Percentiles rank a stretch among this genome's conserved stretches.
Conservation (phyloP, 1,140 invertebrate genomes). For the Lepidurus packardi region DNA sequence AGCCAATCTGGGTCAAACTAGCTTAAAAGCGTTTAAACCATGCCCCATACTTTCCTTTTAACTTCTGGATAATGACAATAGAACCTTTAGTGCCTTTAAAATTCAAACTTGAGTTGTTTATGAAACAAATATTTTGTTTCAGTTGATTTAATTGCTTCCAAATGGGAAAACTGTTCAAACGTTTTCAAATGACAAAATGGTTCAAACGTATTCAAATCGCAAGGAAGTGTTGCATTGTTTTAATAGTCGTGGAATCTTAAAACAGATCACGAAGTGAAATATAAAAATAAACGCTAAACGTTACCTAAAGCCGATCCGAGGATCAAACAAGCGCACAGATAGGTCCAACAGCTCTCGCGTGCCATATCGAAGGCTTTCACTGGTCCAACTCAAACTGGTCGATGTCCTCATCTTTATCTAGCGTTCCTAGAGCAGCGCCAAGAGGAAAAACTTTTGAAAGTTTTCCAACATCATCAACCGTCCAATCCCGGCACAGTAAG, state of each 20-base stretch:
- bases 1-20: too few relatives aligned
- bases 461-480: background rate
- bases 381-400: background rate
- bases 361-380: constrained; percentile 18
- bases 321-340: background rate
- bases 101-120: too few relatives aligned
- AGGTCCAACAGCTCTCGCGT: background rate
- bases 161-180: too few relatives aligned
- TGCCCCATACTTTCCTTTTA: too few relatives aligned
- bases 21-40: too few relatives aligned
- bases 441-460: constrained; percentile 15
- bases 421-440: background rate
- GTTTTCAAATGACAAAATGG: background rate
- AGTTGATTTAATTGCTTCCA: too few relatives aligned
- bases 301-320: background rate
- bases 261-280: background rate
- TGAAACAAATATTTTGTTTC: too few relatives aligned
- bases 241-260: background rate
- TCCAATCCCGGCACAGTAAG: background rate
- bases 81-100: background rate
- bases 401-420: constrained; percentile 12
- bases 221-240: background rate
- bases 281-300: background rate
- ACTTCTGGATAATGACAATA: background rate
- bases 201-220: background rate